phyloP scores from a whole-genome alignment of 2,888 invertebrate species.

The Apotomis turbidana region DNA sequence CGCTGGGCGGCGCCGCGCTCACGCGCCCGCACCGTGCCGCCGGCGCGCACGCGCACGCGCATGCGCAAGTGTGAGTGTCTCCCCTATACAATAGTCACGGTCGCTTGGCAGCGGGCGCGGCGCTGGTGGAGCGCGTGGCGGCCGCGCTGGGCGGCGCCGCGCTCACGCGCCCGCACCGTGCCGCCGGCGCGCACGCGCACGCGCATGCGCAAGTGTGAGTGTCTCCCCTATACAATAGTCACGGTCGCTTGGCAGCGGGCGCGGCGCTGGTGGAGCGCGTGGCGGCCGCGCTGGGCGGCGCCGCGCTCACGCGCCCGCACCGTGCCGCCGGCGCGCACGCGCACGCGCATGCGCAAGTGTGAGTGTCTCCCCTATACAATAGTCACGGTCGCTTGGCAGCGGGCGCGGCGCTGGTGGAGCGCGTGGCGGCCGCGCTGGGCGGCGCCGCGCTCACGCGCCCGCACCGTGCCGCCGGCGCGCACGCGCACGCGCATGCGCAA shows the following conservation, averaged over 20 bases:
- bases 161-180: conserved; percentile 71
- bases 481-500: conserved; percentile 65
- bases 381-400: conserved; percentile 49
- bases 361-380: no score
- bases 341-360: conserved; percentile 60
- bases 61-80: conserved; percentile 51
- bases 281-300: conserved; percentile 67
- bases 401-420: conserved; percentile 68
- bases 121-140: conserved; percentile 70
- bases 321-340: conserved; percentile 59
- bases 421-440: conserved; percentile 65
- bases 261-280: conserved; percentile 70
- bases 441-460: conserved; percentile 73
- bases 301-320: conserved; percentile 73
- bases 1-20: conserved; percentile 70
- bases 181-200: conserved; percentile 57
- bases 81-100: conserved; percentile 24
- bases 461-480: conserved; percentile 62
- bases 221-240: no score
- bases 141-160: conserved; percentile 70
- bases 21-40: conserved; percentile 70
- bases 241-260: conserved; percentile 52
- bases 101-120: conserved; percentile 56
- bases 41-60: conserved; percentile 61
- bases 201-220: conserved; percentile 58